Evolutionary conservation across 2,797 vertebrate genomes (phyloP), one percentile per base, ranked within the genome.

Genomic region (Lophius americanus): DNA sequence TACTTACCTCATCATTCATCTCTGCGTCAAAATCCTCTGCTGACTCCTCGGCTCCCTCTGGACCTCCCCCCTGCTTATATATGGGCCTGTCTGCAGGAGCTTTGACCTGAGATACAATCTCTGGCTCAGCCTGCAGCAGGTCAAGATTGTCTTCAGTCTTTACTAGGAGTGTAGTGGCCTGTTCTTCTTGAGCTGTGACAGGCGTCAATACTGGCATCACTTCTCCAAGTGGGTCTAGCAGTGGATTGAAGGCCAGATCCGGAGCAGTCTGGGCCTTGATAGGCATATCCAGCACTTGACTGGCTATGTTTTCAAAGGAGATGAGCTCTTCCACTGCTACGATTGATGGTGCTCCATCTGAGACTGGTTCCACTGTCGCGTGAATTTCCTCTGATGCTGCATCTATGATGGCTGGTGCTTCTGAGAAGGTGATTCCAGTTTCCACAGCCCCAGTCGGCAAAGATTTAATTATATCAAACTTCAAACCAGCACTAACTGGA

Each of bases 21-120:
- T 85, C 80, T 37, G 78, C 90, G 92, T 96, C 73, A 0, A 82
- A 69, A 13, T 87, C 76, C 43, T 80, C 76, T 43, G 78, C 55
- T 43, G 60, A 41, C 55, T 61, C 59, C 14, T 79, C 65, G 9
- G 39, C 42, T 47, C 54, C 64, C 8, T 57, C 65, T 9, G 64
- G 44, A 11, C 14, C 37, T 43, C 39, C 66, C 48, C 58, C 63
- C 47, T 62, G 58, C 35, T 60, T 57, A 7, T 49, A 59, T 55
- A 10, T 12, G 1, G 7, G 48, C 5, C 35, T 41, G 12, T 68
- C 57, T 74, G 60, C n/a, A 0, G 68, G 58, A 13, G 57, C 50
- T 60, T n/a, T 57, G 10, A 1, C 6, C 9, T 52, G 42, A 9
- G 48, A 4, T 48, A 12, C 52, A 51, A 70, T 66, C 5, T 76